Evolutionary conservation across 2,797 vertebrate genomes (phyloP).

Genomic region (Pitangus sulphuratus): DNA sequence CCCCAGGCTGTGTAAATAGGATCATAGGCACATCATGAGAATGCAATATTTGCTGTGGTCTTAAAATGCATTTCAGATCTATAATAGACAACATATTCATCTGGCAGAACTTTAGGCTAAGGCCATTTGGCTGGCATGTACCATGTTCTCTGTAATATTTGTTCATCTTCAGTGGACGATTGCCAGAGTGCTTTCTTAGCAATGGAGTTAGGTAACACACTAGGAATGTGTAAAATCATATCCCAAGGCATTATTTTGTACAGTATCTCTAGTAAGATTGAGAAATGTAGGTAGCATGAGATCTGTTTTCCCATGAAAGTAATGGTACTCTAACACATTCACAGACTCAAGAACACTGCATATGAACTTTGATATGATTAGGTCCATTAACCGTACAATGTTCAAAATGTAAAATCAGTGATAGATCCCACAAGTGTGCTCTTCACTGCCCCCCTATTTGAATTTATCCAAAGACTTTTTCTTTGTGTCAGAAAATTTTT

Average conservation of each 20-base stretch:
- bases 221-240: constrained; percentile 35
- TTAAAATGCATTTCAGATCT: constrained; percentile 13
- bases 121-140: constrained; percentile 36
- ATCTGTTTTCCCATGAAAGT: background rate
- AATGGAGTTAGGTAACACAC: constrained; percentile 1
- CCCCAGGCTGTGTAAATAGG: background rate
- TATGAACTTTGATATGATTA: background rate
- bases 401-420: background rate
- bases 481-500: background rate
- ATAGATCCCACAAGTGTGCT: background rate
- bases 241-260: constrained; percentile 3
- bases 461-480: background rate
- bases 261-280: background rate
- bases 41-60: constrained; percentile 20
- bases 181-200: constrained; percentile 8
- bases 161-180: constrained; percentile 37
- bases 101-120: constrained; percentile 18
- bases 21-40: background rate
- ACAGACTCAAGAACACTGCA: background rate
- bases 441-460: background rate
- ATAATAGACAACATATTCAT: constrained; percentile 55
- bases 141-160: constrained; percentile 58
- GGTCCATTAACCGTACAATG: background rate
- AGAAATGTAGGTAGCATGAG: background rate
- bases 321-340: background rate